phyloP scores from a whole-genome alignment of 64 coral and sea anemone genomes.

The Anthopleura sola region DNA sequence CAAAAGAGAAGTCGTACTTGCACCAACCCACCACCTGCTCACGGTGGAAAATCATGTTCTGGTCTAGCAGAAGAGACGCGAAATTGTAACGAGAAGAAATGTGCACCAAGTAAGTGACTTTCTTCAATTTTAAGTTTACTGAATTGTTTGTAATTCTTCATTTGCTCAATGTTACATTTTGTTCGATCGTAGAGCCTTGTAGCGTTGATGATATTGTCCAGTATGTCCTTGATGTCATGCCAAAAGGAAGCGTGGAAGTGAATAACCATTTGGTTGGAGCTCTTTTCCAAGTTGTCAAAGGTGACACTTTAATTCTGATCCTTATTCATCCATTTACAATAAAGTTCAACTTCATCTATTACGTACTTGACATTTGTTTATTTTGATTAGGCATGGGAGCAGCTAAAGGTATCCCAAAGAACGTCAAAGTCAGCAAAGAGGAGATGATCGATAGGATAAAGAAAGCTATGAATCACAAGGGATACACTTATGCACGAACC shows the following conservation, averaged over 20 bases:
- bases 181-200: background rate
- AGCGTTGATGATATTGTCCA: conserved; percentile 20
- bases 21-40: background rate
- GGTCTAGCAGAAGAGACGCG: background rate
- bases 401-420: conserved; percentile 18
- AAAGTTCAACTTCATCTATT: too few relatives aligned
- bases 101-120: background rate
- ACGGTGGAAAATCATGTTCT: background rate
- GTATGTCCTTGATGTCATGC: background rate
- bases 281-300: conserved; percentile 12
- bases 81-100: background rate
- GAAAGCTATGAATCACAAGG: conserved; percentile 13
- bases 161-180: background rate
- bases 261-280: conserved; percentile 14
- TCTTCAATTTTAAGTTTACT: too few relatives aligned
- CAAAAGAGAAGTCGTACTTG: background rate
- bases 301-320: background rate
- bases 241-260: background rate
- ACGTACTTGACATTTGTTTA: background rate
- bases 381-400: background rate
- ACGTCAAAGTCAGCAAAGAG: background rate
- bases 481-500: conserved; percentile 11
- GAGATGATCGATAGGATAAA: conserved; percentile 15
- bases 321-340: too few relatives aligned
- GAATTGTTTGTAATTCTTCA: too few relatives aligned